These are phyloP conservation scores for Pollenia labialis DNA, from an alignment of 2,888 invertebrate species.

Conservation along the genomic window DNA sequence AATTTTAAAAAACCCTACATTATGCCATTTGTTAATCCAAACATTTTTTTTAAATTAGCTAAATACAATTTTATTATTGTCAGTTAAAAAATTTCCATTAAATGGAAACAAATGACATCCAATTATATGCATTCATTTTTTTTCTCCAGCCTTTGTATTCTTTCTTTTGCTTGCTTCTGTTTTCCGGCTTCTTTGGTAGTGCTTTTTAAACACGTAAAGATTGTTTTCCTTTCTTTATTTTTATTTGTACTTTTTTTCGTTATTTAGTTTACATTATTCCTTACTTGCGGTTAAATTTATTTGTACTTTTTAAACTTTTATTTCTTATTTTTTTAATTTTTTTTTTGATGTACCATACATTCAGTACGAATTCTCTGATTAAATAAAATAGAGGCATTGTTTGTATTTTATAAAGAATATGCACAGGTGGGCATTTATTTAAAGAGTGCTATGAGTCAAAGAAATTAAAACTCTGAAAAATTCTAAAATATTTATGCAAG, in stretches of 20 bases:
- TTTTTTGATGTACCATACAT: background rate
- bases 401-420: background rate
- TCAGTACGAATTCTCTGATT: slow-evolving; percentile 1
- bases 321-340: slow-evolving; percentile 30
- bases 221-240: slow-evolving; percentile 9
- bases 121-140: slow-evolving; percentile 41
- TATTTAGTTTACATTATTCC: slow-evolving; percentile 17
- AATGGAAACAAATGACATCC: slow-evolving; percentile 36
- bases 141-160: slow-evolving; percentile 28
- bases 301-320: slow-evolving; percentile 13
- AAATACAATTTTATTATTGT: slow-evolving; percentile 27
- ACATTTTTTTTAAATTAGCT: background rate
- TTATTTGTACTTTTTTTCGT: background rate
- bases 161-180: slow-evolving; percentile 37
- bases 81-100: slow-evolving; percentile 23
- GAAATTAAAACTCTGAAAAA: background rate
- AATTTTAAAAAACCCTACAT: background rate
- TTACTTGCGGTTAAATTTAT: slow-evolving; percentile 31
- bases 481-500: too few relatives aligned
- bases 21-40: background rate
- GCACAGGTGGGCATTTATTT: background rate
- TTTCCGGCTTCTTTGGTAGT: slow-evolving; percentile 48
- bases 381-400: background rate
- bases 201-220: slow-evolving; percentile 48
- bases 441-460: background rate